Evolutionary conservation across 2,888 invertebrate genomes (phyloP).

Genomic region (Scaptomyza polygonia): DNA sequence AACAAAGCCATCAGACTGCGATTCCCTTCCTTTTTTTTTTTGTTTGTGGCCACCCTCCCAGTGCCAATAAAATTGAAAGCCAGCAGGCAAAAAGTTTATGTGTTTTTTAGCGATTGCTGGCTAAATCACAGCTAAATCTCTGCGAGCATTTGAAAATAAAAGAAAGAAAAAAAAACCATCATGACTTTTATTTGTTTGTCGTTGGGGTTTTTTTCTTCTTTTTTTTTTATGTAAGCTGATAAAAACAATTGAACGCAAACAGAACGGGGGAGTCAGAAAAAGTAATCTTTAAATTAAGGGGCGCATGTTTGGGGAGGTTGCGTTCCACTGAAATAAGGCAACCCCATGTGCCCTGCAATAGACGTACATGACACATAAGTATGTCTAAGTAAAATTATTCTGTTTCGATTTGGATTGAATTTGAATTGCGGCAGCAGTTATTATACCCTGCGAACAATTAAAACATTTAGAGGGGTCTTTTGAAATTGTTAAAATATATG

Average conservation of each 20-base stretch:
- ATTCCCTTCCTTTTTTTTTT: not conserved
- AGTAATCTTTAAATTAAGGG: slow-evolving; percentile 76
- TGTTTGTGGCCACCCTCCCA: slow-evolving; percentile 15
- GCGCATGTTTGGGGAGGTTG: slow-evolving; percentile 25
- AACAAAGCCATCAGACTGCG: slow-evolving; percentile 18
- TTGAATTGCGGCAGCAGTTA: slow-evolving; percentile 57
- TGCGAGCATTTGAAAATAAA: slow-evolving; percentile 40
- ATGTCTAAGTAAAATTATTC: slow-evolving; percentile 70
- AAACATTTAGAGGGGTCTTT: not conserved
- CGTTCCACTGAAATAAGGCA: slow-evolving; percentile 6
- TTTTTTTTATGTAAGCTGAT: slow-evolving; percentile 78
- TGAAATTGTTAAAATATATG: not conserved
- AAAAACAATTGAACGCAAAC: slow-evolving; percentile 81
- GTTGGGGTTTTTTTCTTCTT: slow-evolving; percentile 24
- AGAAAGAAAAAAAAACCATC: slow-evolving; percentile 29
- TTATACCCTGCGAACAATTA: not conserved
- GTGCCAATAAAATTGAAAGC: slow-evolving; percentile 65
- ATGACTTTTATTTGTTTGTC: slow-evolving; percentile 73
- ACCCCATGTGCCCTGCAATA: slow-evolving; percentile 1
- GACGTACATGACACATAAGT: slow-evolving; percentile 32
- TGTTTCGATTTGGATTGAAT: slow-evolving; percentile 73
- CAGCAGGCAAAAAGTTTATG: slow-evolving; percentile 70
- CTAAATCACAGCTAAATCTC: slow-evolving; percentile 80
- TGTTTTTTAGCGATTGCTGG: slow-evolving; percentile 71
- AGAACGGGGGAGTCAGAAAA: slow-evolving; percentile 42